Evolutionary conservation across 2,113 vertebrate genomes (phyloP).

Genomic region (human (Homo sapiens)): DNA sequence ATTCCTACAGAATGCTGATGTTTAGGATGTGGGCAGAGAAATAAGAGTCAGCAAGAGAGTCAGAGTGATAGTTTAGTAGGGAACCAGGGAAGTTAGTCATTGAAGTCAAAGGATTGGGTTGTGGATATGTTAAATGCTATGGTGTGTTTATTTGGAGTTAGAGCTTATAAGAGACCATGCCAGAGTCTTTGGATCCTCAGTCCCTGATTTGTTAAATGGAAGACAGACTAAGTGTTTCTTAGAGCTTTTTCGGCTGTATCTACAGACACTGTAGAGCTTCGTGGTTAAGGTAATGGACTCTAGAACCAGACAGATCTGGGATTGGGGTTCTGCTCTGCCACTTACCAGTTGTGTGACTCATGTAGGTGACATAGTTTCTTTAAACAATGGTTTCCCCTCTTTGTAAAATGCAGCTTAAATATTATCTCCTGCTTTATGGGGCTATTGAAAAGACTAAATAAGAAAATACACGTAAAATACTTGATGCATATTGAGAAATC

Average conservation of each 20-base stretch:
- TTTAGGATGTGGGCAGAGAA: not conserved
- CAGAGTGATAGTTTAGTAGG: not conserved
- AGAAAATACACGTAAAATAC: not conserved
- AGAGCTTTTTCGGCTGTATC: not conserved
- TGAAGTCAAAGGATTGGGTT: not conserved
- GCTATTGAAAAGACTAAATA: not conserved
- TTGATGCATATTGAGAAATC: not conserved
- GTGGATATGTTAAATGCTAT: not conserved
- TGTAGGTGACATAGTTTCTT: not conserved
- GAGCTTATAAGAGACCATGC: fast-evolving
- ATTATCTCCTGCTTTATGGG: not conserved
- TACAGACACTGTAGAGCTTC: not conserved
- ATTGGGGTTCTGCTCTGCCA: not conserved
- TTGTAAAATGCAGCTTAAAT: not conserved
- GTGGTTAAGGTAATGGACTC: not conserved
- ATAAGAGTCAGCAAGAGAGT: not conserved
- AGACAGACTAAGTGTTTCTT: not conserved
- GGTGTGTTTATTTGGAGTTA: not conserved
- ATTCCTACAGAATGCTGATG: not conserved
- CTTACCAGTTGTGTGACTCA: not conserved
- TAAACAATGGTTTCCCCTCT: not conserved
- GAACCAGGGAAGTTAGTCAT: not conserved
- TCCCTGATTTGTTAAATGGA: not conserved
- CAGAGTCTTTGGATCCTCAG: not conserved
- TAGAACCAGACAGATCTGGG: not conserved